Evolutionary conservation across 2,888 invertebrate genomes (phyloP).

Genomic region (Plebejus argus): DNA sequence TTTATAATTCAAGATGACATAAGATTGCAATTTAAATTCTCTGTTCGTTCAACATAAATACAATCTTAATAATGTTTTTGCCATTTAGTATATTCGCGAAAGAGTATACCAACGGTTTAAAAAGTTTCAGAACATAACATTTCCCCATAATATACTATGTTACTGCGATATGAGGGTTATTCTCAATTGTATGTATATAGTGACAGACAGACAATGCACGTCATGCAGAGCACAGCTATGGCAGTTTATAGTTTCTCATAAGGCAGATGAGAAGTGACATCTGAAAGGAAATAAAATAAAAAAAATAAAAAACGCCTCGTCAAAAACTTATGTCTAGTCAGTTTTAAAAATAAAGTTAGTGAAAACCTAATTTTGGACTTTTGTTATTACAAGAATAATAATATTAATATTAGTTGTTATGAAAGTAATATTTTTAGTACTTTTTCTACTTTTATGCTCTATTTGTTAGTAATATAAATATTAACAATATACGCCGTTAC

Average conservation of each 20-base stretch:
- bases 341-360: background rate
- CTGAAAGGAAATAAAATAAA: conserved; percentile 86
- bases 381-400: no score
- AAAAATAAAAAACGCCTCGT: conserved; percentile 45
- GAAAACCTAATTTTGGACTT: background rate
- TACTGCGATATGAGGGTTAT: conserved; percentile 22
- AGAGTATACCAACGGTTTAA: conserved; percentile 1
- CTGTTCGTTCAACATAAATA: background rate
- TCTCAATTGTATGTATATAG: conserved; percentile 53
- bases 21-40: background rate
- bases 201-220: conserved; percentile 68
- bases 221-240: conserved; percentile 78
- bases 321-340: conserved; percentile 28
- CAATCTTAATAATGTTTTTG: background rate
- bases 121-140: background rate
- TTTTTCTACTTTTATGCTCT: no score
- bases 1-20: no score
- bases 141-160: conserved; percentile 1
- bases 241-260: conserved; percentile 93
- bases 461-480: background rate
- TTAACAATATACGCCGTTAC: background rate
- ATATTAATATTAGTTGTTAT: background rate
- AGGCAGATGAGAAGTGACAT: conserved; percentile 94
- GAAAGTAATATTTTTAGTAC: background rate
- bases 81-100: background rate